Evolutionary conservation across 2,888 invertebrate species (phyloP).

Genomic region (Idaea aversata): DNA sequence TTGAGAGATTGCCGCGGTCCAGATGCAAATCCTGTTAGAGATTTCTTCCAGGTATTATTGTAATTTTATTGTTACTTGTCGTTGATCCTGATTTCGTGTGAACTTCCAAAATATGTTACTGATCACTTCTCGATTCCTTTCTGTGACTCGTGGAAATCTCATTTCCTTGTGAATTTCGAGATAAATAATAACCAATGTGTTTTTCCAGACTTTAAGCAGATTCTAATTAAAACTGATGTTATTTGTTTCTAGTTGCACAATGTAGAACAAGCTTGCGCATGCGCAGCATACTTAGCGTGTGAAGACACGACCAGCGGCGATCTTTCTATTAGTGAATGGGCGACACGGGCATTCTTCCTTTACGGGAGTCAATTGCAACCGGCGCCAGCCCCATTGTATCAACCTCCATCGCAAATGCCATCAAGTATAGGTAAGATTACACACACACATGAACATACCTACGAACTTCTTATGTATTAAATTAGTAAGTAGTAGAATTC

Average conservation of each 20-base stretch:
- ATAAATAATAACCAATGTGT: not conserved
- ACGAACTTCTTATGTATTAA: not conserved
- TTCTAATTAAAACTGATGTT: not conserved
- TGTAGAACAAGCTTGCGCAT: slow-evolving; percentile 94
- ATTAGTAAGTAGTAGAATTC: no score
- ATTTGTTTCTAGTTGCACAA: slow-evolving; percentile 77
- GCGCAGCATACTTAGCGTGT: slow-evolving; percentile 92
- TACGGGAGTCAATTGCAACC: slow-evolving; percentile 94
- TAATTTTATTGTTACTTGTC: not conserved
- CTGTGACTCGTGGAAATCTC: no score
- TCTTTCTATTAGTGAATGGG: slow-evolving; percentile 89
- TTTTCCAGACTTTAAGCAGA: not conserved
- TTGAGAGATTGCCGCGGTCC: slow-evolving; percentile 91
- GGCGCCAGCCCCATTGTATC: slow-evolving; percentile 46
- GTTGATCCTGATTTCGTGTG: no score
- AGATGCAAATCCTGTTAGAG: slow-evolving; percentile 90
- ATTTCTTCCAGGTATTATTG: slow-evolving; percentile 86
- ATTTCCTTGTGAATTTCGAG: not conserved
- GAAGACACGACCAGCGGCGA: slow-evolving; percentile 73
- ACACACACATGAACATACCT: not conserved
- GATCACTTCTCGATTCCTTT: no score
- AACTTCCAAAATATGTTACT: no score
- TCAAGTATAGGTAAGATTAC: slow-evolving; percentile 49
- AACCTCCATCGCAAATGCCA: slow-evolving; percentile 52
- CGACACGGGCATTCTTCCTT: slow-evolving; percentile 94